These are phyloP conservation scores for Spisula solida DNA, from an alignment of 2,888 invertebrate genomes.

Conservation along the genomic window DNA sequence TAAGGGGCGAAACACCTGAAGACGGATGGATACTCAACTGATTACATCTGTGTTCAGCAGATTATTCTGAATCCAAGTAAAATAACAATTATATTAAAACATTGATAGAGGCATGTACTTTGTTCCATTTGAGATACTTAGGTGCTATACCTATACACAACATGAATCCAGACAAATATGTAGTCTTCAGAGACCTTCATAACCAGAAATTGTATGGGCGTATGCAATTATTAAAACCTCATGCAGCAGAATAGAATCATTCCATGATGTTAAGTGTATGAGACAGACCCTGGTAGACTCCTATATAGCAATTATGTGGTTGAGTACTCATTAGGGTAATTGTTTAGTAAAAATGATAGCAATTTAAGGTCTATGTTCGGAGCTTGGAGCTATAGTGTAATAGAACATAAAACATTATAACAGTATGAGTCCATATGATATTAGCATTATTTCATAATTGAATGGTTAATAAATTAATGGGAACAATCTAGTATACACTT, in stretches of 20 bases:
- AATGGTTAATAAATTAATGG: slow-evolving; percentile 11
- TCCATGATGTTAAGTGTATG: slow-evolving; percentile 16
- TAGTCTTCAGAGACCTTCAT: too few relatives aligned
- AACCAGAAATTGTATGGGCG: too few relatives aligned
- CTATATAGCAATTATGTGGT: neutral
- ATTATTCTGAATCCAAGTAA: too few relatives aligned
- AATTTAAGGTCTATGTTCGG: neutral
- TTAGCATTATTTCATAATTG: neutral
- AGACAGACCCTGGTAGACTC: neutral
- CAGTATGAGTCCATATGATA: slow-evolving; percentile 3
- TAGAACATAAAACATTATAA: slow-evolving; percentile 12
- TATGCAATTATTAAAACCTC: too few relatives aligned
- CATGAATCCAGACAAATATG: too few relatives aligned
- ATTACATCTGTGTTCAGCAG: too few relatives aligned
- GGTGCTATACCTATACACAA: too few relatives aligned
- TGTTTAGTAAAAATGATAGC: neutral
- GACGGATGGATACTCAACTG: too few relatives aligned
- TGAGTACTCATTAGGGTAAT: slow-evolving; percentile 10
- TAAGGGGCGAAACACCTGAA: too few relatives aligned
- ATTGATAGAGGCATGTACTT: too few relatives aligned
- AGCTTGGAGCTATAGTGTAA: neutral
- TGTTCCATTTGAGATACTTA: too few relatives aligned
- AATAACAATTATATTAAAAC: too few relatives aligned
- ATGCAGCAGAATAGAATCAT: neutral
- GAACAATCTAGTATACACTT: neutral